phyloP scores from a whole-genome alignment of 2,888 invertebrate species.

The Salticus scenicus region DNA sequence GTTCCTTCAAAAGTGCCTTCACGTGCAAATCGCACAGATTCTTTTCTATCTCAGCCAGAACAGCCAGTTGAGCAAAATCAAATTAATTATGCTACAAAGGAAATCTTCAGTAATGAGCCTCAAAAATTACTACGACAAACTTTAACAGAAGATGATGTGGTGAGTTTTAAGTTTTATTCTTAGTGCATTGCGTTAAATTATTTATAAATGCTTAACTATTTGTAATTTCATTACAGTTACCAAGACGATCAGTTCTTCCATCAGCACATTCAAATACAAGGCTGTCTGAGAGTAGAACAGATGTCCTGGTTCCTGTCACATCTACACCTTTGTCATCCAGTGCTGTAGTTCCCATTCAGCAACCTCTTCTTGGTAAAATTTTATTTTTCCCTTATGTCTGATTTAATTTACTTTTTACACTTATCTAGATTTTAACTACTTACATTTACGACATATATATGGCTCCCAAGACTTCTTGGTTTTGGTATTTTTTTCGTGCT shows the following conservation, averaged over 20 bases:
- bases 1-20: conserved; percentile 33
- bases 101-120: conserved; percentile 55
- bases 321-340: conserved; percentile 51
- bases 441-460: too few species aligned
- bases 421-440: conserved; percentile 1
- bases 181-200: too few species aligned
- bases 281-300: conserved; percentile 44
- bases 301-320: conserved; percentile 37
- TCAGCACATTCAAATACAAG: conserved; percentile 25
- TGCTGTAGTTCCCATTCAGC: conserved; percentile 36
- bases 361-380: conserved; percentile 32
- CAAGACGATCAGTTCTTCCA: conserved; percentile 2
- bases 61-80: conserved; percentile 46
- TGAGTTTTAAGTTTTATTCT: conserved; percentile 31
- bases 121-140: conserved; percentile 58
- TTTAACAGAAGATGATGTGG: conserved; percentile 58
- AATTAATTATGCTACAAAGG: conserved; percentile 29
- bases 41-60: conserved; percentile 18
- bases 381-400: too few species aligned
- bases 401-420: conserved; percentile 18
- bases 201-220: not conserved
- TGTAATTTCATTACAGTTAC: not conserved
- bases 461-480: too few species aligned
- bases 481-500: too few species aligned
- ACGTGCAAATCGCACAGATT: conserved; percentile 40